Base-by-base conservation (phyloP, 2,113 vertebrate species). In the Sinocyclocheilus grahami region DNA sequence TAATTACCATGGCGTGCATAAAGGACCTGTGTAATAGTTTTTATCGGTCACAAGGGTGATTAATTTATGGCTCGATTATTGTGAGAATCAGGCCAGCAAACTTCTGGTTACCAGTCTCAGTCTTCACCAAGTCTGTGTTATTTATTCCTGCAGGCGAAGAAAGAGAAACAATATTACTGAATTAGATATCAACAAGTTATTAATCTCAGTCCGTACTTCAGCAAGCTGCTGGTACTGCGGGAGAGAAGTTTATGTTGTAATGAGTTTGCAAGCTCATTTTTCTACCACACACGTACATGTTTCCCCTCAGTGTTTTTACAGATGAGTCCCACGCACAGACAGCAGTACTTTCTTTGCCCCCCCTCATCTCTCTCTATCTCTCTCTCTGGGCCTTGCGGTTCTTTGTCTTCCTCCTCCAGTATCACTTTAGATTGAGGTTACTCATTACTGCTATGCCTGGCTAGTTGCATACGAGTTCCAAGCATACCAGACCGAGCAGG, bases 401-500 rank as follows among this genome's bases (percentile, higher is more conserved):
- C 85, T 76, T 63, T 67, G 74, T 80, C 27, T 55, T n/a, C 82
- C 37, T 85, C 37, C 53, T 86, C 24, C 37, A 65, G 20, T 20
- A 51, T 83, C 77, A 82, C 30, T 77, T 48, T 85, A 30, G 72
- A 74, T 4, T 11, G 11, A 42, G 76, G 86, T n/a, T n/a, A n/a
- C 87, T 90, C 89, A 55, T 84, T 69, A 75, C 85, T 46, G 48
- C 88, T 86, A 76, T 82, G 77, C 77, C 71, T 78, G 84, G 87
- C 86, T 84, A 77, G 85, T 86, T 86, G 46, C 84, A 79, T 84
- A 72, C 39, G 90, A 93, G 90, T 95, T 95, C 92, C 93, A 90
- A 71, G 92, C 93, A 94, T 95, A 93, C 94, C 93, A 96, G 93
- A 94, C 92, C 90, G 92, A 92, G 92, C 93, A 95, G 92, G 92